These are phyloP conservation scores for Beroe forskalii DNA, from an alignment of 37 sponge, comb jelly and placozoan species.

Conservation along the genomic window DNA sequence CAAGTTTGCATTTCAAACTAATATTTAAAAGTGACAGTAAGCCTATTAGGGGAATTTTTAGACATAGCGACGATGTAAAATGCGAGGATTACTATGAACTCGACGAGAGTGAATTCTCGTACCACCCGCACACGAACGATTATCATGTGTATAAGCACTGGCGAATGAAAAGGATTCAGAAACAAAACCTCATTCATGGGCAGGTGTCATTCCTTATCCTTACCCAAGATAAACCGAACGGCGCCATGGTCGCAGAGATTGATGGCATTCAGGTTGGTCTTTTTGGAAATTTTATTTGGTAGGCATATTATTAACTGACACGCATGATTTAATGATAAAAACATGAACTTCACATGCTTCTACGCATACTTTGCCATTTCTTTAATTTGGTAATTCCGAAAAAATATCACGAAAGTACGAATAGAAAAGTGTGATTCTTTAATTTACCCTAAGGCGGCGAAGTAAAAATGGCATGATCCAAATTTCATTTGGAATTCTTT, in stretches of 20 bases:
- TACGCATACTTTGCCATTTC: neutral
- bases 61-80: conserved; percentile 29
- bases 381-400: neutral
- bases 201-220: conserved; percentile 32
- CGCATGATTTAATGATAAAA: no score
- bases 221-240: conserved; percentile 30
- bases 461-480: no score
- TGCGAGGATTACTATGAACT: conserved; percentile 42
- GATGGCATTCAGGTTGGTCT: conserved; percentile 16
- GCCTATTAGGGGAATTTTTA: conserved; percentile 7
- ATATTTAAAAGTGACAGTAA: conserved; percentile 29
- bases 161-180: conserved; percentile 44
- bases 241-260: conserved; percentile 43
- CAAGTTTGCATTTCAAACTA: conserved; percentile 43
- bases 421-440: no score
- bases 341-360: no score
- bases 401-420: neutral
- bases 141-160: conserved; percentile 52
- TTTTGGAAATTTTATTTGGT: neutral
- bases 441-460: no score
- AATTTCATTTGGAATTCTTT: neutral
- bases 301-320: no score
- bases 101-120: conserved; percentile 37
- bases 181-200: conserved; percentile 37
- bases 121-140: conserved; percentile 40